A percentile compares a stretch with the other conserved stretches of the same genome.
These are phyloP conservation scores for Noctua janthe DNA, from an alignment of 2,888 invertebrate species.

Conservation along the genomic window DNA sequence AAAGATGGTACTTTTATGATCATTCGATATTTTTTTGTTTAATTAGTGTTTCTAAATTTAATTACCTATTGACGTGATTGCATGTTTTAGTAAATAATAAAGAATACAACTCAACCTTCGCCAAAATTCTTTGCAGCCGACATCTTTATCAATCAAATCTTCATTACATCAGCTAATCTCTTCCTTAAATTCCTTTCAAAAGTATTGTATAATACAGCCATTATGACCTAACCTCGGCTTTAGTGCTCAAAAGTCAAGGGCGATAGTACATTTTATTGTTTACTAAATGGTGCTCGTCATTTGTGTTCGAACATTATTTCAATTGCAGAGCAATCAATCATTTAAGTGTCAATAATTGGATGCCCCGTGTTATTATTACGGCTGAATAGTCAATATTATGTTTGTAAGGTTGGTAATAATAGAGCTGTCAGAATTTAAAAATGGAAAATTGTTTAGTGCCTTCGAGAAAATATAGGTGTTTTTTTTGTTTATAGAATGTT, in stretches of 20 bases:
- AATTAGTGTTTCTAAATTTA: neutral
- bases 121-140: constrained; percentile 28
- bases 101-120: constrained; percentile 14
- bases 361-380: constrained; percentile 68
- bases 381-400: constrained; percentile 56
- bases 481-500: neutral
- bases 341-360: constrained; percentile 74
- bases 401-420: constrained; percentile 64
- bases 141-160: constrained; percentile 56
- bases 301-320: constrained; percentile 57
- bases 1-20: neutral
- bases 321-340: constrained; percentile 69
- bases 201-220: constrained; percentile 74
- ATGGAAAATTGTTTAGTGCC: constrained; percentile 29
- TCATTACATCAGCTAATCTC: constrained; percentile 69
- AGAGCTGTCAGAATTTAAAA: constrained; percentile 41
- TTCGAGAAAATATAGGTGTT: constrained; percentile 12
- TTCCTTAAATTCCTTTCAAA: constrained; percentile 76
- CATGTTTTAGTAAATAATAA: neutral
- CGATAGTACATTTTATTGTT: constrained; percentile 78
- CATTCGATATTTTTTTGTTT: neutral
- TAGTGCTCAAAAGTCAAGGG: constrained; percentile 82
- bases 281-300: constrained; percentile 69
- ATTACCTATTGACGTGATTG: neutral
- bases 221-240: constrained; percentile 78